Conservation (phyloP, 2,888 invertebrate species). For the Entomobrya proxima region DNA sequence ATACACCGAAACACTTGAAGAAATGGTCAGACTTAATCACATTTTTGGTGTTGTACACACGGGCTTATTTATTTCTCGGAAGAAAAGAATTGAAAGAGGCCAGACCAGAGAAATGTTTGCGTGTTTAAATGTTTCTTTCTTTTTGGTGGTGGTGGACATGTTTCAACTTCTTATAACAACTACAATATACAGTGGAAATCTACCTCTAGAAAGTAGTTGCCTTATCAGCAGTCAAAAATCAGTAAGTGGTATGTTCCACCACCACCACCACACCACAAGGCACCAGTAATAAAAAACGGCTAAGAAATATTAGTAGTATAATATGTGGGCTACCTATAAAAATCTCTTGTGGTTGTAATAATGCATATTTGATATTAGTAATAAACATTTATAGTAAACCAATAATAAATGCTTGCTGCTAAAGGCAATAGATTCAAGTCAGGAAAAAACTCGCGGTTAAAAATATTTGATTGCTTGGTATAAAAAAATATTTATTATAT, state of each 20-base stretch:
- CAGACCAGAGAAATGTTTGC: constrained; percentile 50
- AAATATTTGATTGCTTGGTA: too few relatives aligned
- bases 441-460: too few relatives aligned
- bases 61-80: constrained; percentile 1
- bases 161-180: background rate
- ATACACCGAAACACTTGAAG: background rate
- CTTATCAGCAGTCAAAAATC: constrained; percentile 55
- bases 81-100: constrained; percentile 56
- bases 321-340: too few relatives aligned
- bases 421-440: too few relatives aligned
- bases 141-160: background rate
- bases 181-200: background rate
- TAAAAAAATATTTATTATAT: too few relatives aligned
- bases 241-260: constrained; percentile 34
- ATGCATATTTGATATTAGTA: too few relatives aligned
- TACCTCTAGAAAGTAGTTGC: background rate
- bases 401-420: too few relatives aligned
- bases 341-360: too few relatives aligned
- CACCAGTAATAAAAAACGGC: constrained; percentile 17
- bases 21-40: constrained; percentile 41
- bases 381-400: too few relatives aligned
- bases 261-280: constrained; percentile 15
- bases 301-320: too few relatives aligned
- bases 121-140: constrained; percentile 48
- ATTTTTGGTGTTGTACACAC: constrained; percentile 8